A percentile compares a stretch with the other conserved stretches of the same genome.
These are phyloP conservation scores for Anseranas semipalmata DNA, from an alignment of 2,113 vertebrate species.

Conservation along the genomic window DNA sequence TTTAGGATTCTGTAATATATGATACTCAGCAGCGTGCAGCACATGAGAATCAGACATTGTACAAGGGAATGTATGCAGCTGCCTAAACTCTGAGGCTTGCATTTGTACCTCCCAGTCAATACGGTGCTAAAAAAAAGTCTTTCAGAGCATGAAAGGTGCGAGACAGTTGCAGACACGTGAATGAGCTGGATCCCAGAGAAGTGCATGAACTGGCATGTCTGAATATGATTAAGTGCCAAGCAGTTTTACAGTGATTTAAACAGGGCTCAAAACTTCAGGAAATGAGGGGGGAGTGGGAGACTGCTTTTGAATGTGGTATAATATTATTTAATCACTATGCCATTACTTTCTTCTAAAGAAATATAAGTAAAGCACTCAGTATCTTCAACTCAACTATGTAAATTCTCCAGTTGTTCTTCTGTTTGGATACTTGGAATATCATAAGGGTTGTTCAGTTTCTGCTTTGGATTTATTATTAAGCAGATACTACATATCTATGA, in stretches of 20 bases:
- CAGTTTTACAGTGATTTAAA: constrained; percentile 44
- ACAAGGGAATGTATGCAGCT: background rate
- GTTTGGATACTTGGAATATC: background rate
- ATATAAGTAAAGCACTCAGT: background rate
- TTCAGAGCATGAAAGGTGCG: background rate
- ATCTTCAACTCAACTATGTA: background rate
- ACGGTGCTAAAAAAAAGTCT: background rate
- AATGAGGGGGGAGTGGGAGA: constrained; percentile 6
- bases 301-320: background rate
- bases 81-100: background rate
- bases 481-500: constrained; percentile 1
- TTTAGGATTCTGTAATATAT: background rate
- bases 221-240: constrained; percentile 20
- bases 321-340: background rate
- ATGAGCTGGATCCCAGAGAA: background rate
- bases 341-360: background rate
- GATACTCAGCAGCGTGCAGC: background rate
- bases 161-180: constrained; percentile 12
- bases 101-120: background rate
- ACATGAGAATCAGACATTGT: background rate
- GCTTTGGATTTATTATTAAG: constrained; percentile 11
- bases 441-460: background rate
- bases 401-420: constrained; percentile 11
- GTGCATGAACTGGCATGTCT: constrained; percentile 17
- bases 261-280: constrained; percentile 26